Evolutionary conservation across 2,888 invertebrate genomes (phyloP), one percentile per base, ranked within the genome.

Genomic region (Lepidocyrtoides sp.): DNA sequence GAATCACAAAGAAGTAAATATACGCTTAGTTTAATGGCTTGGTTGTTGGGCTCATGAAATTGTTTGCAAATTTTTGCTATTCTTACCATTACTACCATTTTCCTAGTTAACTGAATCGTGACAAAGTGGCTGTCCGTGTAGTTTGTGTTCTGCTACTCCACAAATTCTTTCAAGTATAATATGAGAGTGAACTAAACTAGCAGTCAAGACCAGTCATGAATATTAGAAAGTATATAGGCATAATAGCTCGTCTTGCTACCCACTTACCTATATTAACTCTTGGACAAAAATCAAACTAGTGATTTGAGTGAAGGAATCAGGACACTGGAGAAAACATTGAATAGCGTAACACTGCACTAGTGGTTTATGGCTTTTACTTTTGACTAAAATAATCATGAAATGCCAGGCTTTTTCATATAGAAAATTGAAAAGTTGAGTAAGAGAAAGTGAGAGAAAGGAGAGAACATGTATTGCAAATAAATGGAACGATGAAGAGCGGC

Each of bases 251-350:
- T 36, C 7, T 36, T 36, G 7, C 36, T 36, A 7, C 36, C 36
- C 36, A 36, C 36, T 36, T 36, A 36, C 36, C 36, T 36, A 36
- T 69, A 69, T 69, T 69, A 66, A 20, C 69, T 41, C 2, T 10
- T 41, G 20, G 41, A 69, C 36, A 2, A 69, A 36, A 41, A 29
- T 69, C 41, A 69, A 41, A 41, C 26, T 14, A 3, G 60, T 60
- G 10, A 17, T 44, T 75, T 48, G 75, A 72, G 72, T 72, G 72
- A 75, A 48, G 75, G 44, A 75, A 48, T 48, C 75, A 26, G 75
- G 26, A 48, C 75, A 72, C 41, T 20, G n/a, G 32, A 3, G 66
- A 72, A 44, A 44, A 36, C 10, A 36, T 44, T 3, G 57, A 5
- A 23, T 2, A 4, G 2, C 20, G 20, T 36, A 36, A 4, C 7